Evolutionary conservation across 2,888 invertebrate species (phyloP).

Genomic region (Girardia tigrina): DNA sequence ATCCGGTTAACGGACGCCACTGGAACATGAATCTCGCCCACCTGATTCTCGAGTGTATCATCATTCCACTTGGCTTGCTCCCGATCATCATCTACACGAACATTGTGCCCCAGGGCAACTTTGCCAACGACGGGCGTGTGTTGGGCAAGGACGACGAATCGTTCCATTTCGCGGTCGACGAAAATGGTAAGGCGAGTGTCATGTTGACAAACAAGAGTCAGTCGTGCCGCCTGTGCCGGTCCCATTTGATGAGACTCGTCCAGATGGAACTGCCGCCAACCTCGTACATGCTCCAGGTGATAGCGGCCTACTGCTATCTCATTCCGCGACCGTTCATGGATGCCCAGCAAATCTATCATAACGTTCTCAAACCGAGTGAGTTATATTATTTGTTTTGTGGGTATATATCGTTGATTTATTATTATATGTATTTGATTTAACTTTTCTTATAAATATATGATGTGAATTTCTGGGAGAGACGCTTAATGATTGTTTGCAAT

Average conservation of each 20-base stretch:
- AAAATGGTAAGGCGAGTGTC: background rate
- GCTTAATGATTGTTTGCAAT: too few species aligned
- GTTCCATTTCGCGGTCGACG: constrained; percentile 4
- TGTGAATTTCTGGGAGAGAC: too few species aligned
- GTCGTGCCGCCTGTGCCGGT: background rate
- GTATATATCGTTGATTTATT: too few species aligned
- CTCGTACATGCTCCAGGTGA: background rate
- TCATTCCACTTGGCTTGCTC: background rate
- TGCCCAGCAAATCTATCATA: background rate
- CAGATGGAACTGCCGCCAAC: background rate
- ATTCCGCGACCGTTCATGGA: constrained; percentile 4
- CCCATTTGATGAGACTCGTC: background rate
- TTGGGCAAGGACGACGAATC: constrained; percentile 12
- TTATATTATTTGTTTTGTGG: too few species aligned
- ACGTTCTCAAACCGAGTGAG: background rate
- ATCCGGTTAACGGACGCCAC: background rate
- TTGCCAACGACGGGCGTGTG: background rate
- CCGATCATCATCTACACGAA: background rate
- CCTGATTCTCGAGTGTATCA: background rate
- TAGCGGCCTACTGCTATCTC: background rate
- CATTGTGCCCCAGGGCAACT: background rate
- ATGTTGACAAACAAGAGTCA: background rate
- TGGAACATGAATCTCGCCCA: background rate
- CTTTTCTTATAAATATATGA: too few species aligned
- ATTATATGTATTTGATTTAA: too few species aligned